These are phyloP conservation scores for Meteorus sp. DNA, from an alignment of 1,140 invertebrate genomes.

Conservation along the genomic window DNA sequence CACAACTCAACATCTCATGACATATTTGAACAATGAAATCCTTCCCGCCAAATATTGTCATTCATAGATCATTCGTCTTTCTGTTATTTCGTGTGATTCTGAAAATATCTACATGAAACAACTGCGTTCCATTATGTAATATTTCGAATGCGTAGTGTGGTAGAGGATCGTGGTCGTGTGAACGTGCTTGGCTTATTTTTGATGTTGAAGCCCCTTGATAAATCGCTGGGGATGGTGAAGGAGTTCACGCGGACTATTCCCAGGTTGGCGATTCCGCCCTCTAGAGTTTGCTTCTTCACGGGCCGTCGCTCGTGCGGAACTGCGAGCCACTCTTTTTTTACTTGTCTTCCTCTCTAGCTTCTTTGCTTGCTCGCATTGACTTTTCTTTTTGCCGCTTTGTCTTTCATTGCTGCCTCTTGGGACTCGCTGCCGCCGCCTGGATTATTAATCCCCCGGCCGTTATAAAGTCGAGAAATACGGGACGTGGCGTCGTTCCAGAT, in stretches of 20 bases:
- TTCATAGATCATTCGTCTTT: no score
- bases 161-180: no score
- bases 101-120: no score
- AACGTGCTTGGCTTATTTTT: slow-evolving; percentile 5
- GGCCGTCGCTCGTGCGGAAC: slow-evolving; percentile 23
- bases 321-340: neutral
- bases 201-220: slow-evolving; percentile 9
- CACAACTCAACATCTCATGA: no score
- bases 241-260: slow-evolving; percentile 17
- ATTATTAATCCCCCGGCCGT: slow-evolving; percentile 28
- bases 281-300: slow-evolving; percentile 21
- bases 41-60: no score
- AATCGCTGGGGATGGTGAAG: slow-evolving; percentile 13
- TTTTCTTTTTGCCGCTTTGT: neutral
- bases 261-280: slow-evolving; percentile 17
- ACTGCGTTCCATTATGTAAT: no score
- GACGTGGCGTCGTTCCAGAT: slow-evolving; percentile 27
- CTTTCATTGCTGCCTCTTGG: no score
- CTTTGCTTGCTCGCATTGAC: neutral
- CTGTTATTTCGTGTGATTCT: no score
- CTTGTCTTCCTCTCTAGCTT: neutral
- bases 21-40: no score
- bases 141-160: no score
- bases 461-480: slow-evolving; percentile 27
- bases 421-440: slow-evolving; percentile 18